Percentiles rank a stretch among this genome's conserved stretches.
phyloP scores from a whole-genome alignment of 92 coral and sea anemone species.

The Epizoanthus scotinus region DNA sequence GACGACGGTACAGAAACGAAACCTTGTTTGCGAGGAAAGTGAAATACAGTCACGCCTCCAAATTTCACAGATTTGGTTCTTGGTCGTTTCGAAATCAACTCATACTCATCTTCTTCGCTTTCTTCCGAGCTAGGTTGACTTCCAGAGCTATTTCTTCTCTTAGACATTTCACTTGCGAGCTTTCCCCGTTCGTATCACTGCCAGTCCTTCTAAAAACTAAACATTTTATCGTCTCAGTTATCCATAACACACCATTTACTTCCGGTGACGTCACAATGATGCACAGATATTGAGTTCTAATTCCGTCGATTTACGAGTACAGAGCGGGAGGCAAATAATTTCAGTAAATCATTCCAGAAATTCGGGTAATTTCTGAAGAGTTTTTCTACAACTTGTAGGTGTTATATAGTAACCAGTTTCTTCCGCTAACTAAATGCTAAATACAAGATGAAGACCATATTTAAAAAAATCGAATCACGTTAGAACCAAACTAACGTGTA shows the following conservation, averaged over 20 bases:
- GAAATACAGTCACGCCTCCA: slow-evolving; percentile 79
- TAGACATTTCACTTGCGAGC: slow-evolving; percentile 51
- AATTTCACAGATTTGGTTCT: slow-evolving; percentile 72
- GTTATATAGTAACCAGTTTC: too few relatives aligned
- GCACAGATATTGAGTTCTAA: slow-evolving; percentile 19
- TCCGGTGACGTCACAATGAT: slow-evolving; percentile 59
- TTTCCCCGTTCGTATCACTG: not conserved
- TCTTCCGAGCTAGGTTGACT: slow-evolving; percentile 44
- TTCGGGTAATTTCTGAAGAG: not conserved
- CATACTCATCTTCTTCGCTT: slow-evolving; percentile 55
- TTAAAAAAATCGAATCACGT: too few relatives aligned
- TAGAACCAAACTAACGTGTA: too few relatives aligned
- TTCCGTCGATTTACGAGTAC: not conserved
- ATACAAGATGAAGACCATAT: too few relatives aligned
- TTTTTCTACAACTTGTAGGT: too few relatives aligned
- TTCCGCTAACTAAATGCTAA: too few relatives aligned
- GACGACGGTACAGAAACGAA: slow-evolving; percentile 94
- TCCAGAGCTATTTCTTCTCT: slow-evolving; percentile 65
- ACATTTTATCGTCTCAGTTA: slow-evolving; percentile 16
- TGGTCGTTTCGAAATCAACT: slow-evolving; percentile 37
- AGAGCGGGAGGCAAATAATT: slow-evolving; percentile 13
- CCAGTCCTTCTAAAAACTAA: slow-evolving; percentile 3
- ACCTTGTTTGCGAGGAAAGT: slow-evolving; percentile 91
- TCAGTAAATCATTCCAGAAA: slow-evolving; percentile 16
- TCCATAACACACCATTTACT: slow-evolving; percentile 48